phyloP scores from a whole-genome alignment of 2,888 invertebrate species.

The Drosophila borealis region DNA sequence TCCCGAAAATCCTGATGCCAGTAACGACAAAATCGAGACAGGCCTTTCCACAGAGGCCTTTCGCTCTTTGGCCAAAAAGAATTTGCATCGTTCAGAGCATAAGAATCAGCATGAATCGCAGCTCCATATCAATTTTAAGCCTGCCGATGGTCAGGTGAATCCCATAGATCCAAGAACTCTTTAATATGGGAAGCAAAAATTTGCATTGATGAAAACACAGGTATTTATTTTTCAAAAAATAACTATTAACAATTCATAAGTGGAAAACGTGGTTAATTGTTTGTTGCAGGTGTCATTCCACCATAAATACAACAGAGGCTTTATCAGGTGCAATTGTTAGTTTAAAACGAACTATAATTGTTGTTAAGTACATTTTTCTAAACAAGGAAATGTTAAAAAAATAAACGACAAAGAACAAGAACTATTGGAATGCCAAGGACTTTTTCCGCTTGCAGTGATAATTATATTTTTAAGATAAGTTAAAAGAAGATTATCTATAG shows the following conservation, averaged over 20 bases:
- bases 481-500: neutral
- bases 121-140: constrained; percentile 63
- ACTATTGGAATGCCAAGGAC: neutral
- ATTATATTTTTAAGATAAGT: neutral
- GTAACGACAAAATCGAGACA: constrained; percentile 59
- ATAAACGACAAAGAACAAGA: neutral
- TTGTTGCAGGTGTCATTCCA: constrained; percentile 4
- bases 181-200: constrained; percentile 1
- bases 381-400: neutral
- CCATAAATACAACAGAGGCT: constrained; percentile 14
- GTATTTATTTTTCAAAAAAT: constrained; percentile 1
- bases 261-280: neutral
- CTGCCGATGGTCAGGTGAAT: constrained; percentile 68
- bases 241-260: constrained; percentile 11
- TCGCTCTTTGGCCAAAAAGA: constrained; percentile 70
- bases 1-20: constrained; percentile 83
- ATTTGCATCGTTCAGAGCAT: constrained; percentile 79
- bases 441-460: neutral
- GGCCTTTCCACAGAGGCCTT: constrained; percentile 79
- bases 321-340: constrained; percentile 31
- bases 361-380: neutral
- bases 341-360: constrained; percentile 6
- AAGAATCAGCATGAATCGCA: constrained; percentile 50
- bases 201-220: neutral
- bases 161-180: constrained; percentile 58